phyloP scores from a whole-genome alignment of 1,140 invertebrate species.

The Cotesia chilonis region DNA sequence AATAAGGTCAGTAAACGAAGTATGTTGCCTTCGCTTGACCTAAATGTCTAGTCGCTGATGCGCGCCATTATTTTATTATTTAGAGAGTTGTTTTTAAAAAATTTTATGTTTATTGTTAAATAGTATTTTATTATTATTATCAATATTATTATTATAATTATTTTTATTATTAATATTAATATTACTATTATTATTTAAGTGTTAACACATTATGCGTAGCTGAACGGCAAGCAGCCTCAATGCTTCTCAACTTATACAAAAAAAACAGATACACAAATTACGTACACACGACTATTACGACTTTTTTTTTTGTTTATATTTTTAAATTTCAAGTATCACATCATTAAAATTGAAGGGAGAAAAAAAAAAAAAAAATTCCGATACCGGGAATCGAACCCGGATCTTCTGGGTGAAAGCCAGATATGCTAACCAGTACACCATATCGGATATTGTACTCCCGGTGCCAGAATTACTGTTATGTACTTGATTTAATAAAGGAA shows the following conservation, averaged over 20 bases:
- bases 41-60: slow-evolving; percentile 42
- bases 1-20: slow-evolving; percentile 52
- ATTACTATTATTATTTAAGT: not conserved
- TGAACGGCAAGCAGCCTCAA: slow-evolving; percentile 40
- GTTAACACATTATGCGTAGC: slow-evolving; percentile 9
- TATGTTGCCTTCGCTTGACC: slow-evolving; percentile 39
- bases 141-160: not conserved
- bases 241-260: slow-evolving; percentile 29
- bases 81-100: slow-evolving; percentile 21
- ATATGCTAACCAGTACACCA: too few relatives aligned
- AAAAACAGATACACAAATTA: slow-evolving; percentile 11
- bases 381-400: too few relatives aligned
- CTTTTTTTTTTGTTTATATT: too few relatives aligned
- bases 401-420: too few relatives aligned
- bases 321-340: not conserved
- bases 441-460: too few relatives aligned
- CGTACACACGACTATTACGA: slow-evolving; percentile 10
- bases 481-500: too few relatives aligned
- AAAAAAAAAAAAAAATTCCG: too few relatives aligned
- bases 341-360: not conserved
- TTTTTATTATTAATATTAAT: not conserved
- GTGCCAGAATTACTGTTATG: too few relatives aligned
- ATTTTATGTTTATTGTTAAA: slow-evolving; percentile 7
- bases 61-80: slow-evolving; percentile 5
- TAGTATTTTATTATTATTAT: slow-evolving; percentile 1